phyloP scores from a whole-genome alignment of 2,797 vertebrate species.

The Chelon labrosus region DNA sequence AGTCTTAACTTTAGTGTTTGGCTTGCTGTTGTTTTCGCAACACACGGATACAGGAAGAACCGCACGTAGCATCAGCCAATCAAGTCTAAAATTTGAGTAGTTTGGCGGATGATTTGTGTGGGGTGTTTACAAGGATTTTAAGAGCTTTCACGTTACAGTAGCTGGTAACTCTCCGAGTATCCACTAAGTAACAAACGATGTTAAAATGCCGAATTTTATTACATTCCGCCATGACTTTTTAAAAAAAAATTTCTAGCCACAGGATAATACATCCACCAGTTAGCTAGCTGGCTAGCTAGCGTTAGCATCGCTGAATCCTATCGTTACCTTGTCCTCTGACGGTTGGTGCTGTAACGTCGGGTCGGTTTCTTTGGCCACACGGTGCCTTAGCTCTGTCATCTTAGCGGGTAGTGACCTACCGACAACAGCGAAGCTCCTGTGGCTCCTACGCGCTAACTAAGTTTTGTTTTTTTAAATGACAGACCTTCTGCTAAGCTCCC shows the following conservation, averaged over 20 bases:
- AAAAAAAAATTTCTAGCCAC: background rate
- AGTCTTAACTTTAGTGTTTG: background rate
- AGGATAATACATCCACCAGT: background rate
- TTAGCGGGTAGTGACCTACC: conserved; percentile 29
- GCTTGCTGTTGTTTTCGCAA: conserved; percentile 21
- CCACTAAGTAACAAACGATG: rapidly evolving
- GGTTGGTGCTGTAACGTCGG: conserved; percentile 70
- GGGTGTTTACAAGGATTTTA: background rate
- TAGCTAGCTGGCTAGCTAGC: conserved; percentile 35
- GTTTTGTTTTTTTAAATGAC: conserved; percentile 2
- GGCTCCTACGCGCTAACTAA: conserved; percentile 31
- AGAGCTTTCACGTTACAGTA: background rate
- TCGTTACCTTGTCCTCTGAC: conserved; percentile 85
- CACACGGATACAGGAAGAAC: conserved; percentile 42
- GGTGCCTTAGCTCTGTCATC: conserved; percentile 86
- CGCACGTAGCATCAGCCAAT: conserved; percentile 37
- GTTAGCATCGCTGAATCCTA: conserved; percentile 50
- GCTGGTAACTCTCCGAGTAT: too few relatives aligned
- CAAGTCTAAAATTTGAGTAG: conserved; percentile 17
- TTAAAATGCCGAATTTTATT: background rate
- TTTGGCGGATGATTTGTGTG: conserved; percentile 47
- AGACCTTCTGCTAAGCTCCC: conserved; percentile 12
- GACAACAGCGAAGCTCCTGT: conserved; percentile 42
- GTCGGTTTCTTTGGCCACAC: conserved; percentile 76
- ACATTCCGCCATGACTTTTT: too few relatives aligned